Percentiles rank a stretch among this genome's conserved stretches.
Evolutionary conservation across 2,113 vertebrate species (phyloP).

Genomic region (Capra hircus): DNA sequence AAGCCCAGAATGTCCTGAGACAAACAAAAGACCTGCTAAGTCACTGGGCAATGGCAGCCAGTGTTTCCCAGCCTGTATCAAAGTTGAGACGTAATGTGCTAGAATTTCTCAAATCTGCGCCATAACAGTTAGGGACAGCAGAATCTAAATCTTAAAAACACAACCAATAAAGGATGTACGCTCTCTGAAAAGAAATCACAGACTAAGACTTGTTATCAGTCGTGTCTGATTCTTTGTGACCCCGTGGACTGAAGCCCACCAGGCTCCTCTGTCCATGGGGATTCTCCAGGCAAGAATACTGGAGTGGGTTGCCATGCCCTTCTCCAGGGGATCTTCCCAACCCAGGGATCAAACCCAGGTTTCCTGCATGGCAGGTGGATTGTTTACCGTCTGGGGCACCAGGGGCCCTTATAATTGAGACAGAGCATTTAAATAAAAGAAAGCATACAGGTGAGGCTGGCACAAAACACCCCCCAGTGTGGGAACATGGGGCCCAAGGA

Average conservation of each 20-base stretch:
- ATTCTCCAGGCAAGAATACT: neutral
- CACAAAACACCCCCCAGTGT: neutral
- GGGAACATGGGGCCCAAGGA: neutral
- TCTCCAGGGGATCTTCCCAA: neutral
- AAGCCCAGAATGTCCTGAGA: neutral
- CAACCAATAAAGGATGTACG: neutral
- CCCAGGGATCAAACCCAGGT: neutral
- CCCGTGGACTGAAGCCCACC: neutral
- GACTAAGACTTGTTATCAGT: neutral
- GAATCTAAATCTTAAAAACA: neutral
- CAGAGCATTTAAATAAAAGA: neutral
- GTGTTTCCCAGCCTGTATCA: neutral
- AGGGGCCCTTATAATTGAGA: neutral
- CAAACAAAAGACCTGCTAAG: neutral
- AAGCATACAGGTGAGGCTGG: neutral
- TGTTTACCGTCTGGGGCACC: neutral
- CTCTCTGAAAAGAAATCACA: neutral
- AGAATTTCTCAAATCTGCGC: neutral
- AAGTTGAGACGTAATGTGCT: neutral
- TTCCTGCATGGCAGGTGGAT: neutral
- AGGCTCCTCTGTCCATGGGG: neutral
- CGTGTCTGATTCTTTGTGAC: neutral
- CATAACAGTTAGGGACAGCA: neutral
- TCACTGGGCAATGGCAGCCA: neutral
- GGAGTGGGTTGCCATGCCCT: neutral